Evolutionary conservation across 2,797 vertebrate genomes (phyloP).

Genomic region (Discoglossus pictus): DNA sequence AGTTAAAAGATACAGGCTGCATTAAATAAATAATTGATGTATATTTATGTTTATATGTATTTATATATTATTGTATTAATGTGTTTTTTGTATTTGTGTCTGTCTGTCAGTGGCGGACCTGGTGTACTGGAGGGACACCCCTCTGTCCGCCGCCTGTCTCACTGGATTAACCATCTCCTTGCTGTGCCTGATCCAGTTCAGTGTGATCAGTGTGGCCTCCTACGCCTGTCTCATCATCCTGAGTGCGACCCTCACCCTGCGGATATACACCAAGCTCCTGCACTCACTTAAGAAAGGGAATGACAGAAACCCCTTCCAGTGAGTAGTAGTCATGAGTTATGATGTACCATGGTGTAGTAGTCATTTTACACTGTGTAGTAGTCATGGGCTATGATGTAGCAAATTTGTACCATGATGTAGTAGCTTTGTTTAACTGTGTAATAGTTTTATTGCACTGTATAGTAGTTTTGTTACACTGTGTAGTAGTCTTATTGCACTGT

Average conservation of each 20-base stretch:
- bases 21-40: no score
- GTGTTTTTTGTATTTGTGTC: no score
- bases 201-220: slow-evolving; percentile 83
- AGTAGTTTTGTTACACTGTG: no score
- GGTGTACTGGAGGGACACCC: slow-evolving; percentile 87
- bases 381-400: no score
- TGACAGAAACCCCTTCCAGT: slow-evolving; percentile 82
- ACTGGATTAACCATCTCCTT: slow-evolving; percentile 81
- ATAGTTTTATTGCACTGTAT: no score
- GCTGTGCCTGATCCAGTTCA: slow-evolving; percentile 87
- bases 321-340: slow-evolving; percentile 58
- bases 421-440: neutral
- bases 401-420: neutral
- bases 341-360: neutral
- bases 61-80: no score
- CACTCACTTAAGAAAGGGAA: slow-evolving; percentile 76
- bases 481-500: neutral
- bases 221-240: slow-evolving; percentile 78
- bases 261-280: slow-evolving; percentile 81
- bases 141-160: slow-evolving; percentile 80
- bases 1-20: no score
- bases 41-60: no score
- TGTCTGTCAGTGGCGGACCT: slow-evolving; percentile 76
- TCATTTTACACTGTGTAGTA: neutral
- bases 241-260: slow-evolving; percentile 80